Evolutionary conservation across 30 jellyfish, hydroid and myxozoan genomes (phyloP).

Genomic region (Aurelia sp.): DNA sequence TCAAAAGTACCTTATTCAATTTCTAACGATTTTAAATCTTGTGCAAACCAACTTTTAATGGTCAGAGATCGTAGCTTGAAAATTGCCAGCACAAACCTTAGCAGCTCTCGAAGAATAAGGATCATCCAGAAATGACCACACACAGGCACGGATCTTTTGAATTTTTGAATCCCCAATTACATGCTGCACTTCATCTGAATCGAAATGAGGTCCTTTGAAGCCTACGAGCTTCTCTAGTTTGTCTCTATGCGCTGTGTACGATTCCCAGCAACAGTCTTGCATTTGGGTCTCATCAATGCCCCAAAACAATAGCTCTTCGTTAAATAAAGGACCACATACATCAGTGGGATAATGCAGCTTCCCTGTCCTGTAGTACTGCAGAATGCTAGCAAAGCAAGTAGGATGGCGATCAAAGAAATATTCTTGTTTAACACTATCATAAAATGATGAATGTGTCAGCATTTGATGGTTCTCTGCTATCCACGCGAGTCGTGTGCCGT

Average conservation of each 20-base stretch:
- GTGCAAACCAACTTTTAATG: too few species aligned
- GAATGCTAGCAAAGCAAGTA: conserved; percentile 77
- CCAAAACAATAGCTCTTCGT: conserved; percentile 85
- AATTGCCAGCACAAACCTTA: conserved; percentile 47
- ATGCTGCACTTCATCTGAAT: conserved; percentile 42
- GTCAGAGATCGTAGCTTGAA: background rate
- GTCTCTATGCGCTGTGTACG: conserved; percentile 87
- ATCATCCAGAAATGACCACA: conserved; percentile 88
- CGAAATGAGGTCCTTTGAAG: conserved; percentile 92
- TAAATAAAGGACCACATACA: conserved; percentile 90
- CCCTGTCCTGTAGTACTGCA: conserved; percentile 89
- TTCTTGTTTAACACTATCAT: conserved; percentile 80
- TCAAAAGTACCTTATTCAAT: too few species aligned
- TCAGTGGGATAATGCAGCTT: conserved; percentile 90
- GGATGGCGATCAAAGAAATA: conserved; percentile 94
- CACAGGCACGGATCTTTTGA: conserved; percentile 43
- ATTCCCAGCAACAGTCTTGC: conserved; percentile 97
- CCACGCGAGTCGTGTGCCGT: conserved; percentile 91
- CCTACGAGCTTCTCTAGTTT: conserved; percentile 87
- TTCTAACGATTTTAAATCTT: too few species aligned
- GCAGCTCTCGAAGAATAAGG: conserved; percentile 92
- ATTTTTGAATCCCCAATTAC: conserved; percentile 40
- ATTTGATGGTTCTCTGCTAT: conserved; percentile 78
- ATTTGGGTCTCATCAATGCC: conserved; percentile 93
- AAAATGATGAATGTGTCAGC: conserved; percentile 76